These are phyloP conservation scores for Dasyurus viverrinus DNA, from an alignment of 2,113 vertebrate genomes.

Conservation along the genomic window DNA sequence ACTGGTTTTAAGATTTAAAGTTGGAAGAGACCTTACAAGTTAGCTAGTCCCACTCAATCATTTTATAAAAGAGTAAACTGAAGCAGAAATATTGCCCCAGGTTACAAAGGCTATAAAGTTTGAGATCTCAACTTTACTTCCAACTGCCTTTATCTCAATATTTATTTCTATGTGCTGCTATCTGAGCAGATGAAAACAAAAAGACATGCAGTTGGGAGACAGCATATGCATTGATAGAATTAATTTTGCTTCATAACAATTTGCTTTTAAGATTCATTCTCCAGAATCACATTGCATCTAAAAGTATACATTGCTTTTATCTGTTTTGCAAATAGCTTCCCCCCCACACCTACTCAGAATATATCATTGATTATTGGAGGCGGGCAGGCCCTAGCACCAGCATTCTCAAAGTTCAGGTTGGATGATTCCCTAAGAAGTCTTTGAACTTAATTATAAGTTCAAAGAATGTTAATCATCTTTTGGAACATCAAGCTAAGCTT, in stretches of 20 bases:
- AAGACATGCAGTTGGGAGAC: background rate
- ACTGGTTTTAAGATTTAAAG: background rate
- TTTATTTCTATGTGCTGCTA: background rate
- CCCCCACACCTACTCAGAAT: no score
- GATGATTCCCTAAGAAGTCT: background rate
- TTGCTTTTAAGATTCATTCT: background rate
- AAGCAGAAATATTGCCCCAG: background rate
- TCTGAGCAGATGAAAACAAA: background rate
- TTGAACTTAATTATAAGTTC: background rate
- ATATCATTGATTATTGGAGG: background rate
- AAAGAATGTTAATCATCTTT: no score
- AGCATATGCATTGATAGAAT: background rate
- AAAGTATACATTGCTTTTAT: background rate
- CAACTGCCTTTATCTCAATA: background rate
- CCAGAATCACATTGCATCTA: background rate
- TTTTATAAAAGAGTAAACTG: background rate
- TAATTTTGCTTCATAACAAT: background rate
- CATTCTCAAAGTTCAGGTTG: background rate
- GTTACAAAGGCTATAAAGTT: background rate
- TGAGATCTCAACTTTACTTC: background rate
- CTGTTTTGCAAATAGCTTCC: background rate
- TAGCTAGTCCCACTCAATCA: background rate
- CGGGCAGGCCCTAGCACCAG: background rate
- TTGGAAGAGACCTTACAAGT: background rate
- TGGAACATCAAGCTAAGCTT: no score